These are phyloP conservation scores for Nephrotoma guestfalica DNA, from an alignment of 2,888 invertebrate genomes.

Conservation along the genomic window DNA sequence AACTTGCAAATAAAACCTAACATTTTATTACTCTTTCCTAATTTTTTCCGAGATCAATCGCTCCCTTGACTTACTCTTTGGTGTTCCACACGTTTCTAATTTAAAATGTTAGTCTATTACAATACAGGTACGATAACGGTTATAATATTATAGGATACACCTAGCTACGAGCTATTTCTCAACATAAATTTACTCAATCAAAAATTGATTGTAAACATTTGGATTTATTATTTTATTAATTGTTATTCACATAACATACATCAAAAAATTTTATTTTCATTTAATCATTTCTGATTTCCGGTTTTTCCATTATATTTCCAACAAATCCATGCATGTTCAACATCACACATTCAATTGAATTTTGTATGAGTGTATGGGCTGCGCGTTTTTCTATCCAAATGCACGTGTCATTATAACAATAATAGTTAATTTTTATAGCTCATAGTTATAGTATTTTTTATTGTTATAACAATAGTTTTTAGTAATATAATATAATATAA, in stretches of 20 bases:
- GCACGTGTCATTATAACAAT: not conserved
- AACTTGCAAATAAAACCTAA: no score
- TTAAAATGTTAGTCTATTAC: no score
- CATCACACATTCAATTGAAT: not conserved
- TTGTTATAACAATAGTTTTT: not conserved
- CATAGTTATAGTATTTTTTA: not conserved
- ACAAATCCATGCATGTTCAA: not conserved
- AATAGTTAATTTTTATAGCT: not conserved
- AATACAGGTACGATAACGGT: no score
- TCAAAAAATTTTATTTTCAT: not conserved
- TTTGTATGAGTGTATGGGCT: not conserved
- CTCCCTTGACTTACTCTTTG: no score
- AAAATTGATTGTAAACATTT: not conserved
- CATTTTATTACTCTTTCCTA: no score
- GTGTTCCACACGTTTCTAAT: no score
- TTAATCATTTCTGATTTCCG: not conserved
- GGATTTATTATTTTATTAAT: not conserved
- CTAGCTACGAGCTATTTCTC: no score
- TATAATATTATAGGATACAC: no score
- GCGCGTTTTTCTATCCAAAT: not conserved
- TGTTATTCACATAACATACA: not conserved
- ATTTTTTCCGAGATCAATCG: no score
- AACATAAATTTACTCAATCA: not conserved
- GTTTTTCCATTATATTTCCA: not conserved
- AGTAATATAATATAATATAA: not conserved